Evolutionary conservation across 2,113 vertebrate species (phyloP), one percentile per base, ranked within the genome.

Genomic region (Hucho hucho): DNA sequence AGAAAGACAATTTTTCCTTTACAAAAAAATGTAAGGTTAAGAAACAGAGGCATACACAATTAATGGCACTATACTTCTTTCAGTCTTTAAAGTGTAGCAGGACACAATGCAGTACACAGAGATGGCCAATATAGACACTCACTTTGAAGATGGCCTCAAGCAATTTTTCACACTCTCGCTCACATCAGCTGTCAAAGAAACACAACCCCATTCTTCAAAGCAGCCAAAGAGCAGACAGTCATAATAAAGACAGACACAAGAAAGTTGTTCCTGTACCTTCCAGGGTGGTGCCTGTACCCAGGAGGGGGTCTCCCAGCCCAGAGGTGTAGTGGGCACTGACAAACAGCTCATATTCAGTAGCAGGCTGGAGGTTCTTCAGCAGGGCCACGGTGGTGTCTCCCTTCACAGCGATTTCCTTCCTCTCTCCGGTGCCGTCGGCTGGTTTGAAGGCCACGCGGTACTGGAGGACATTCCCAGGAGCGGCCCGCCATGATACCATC

Each of bases 401-500:
- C 74, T 88, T 95, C 79, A 96, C 91, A 0, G 92, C 91, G 70
- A 94, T 90, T 88, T 98, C 97, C 73, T 95, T 95, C 46, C 90
- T 94, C 75, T 97, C 95, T 0, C 97, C 97, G 71, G 49, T 53
- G 49, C 95, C 97, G 4, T 93, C 72, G 0, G 85, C 88, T 0
- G 96, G 95, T 37, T 94, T 96, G 78, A 94, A 98, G 0, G 95
- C 93, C 78, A 98, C 86, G 4, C 93, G 92, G 76, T 99, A 99
- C 64, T 95, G 94, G 37, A 94, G 90, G 49, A 98, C 97, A 84
- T 96, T 96, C 74, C 97, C 97, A 43, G 95, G 96, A 79, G 97
- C 97, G 14, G 91, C 89, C 64, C 80, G 83, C 97, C 97, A 99
- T 16, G 94, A 91, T 73, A 98, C 73, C 79, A 91, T 96, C 95